Evolutionary conservation across 2,888 invertebrate genomes (phyloP).

Genomic region (Philonicus albiceps): DNA sequence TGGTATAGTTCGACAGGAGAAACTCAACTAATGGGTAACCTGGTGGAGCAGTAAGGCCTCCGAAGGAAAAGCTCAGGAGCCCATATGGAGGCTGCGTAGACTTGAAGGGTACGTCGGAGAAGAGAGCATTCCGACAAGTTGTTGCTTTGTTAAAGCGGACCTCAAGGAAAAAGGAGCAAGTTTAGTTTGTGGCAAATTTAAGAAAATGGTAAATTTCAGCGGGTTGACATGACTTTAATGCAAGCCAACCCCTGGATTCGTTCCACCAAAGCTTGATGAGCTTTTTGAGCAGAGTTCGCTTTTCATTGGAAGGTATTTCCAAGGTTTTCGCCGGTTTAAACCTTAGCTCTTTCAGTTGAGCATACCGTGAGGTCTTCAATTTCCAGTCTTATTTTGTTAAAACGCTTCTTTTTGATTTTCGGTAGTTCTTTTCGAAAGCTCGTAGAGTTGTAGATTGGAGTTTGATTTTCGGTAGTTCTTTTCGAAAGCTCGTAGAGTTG

Average conservation of each 20-base stretch:
- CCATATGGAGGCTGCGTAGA: slow-evolving; percentile 36
- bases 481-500: too few relatives aligned
- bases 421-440: not conserved
- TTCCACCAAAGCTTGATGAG: not conserved
- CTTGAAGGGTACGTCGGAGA: not conserved
- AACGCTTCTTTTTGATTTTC: not conserved
- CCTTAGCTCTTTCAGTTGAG: not conserved
- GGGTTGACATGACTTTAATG: slow-evolving; percentile 13
- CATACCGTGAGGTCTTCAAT: not conserved
- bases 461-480: too few relatives aligned
- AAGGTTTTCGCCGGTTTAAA: not conserved
- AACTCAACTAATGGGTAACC: slow-evolving; percentile 46
- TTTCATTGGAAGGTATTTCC: not conserved
- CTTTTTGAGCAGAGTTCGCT: not conserved
- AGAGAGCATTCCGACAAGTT: slow-evolving; percentile 40
- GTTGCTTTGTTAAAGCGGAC: slow-evolving; percentile 29
- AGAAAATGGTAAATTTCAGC: slow-evolving; percentile 8
- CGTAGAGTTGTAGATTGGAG: not conserved
- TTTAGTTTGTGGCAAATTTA: slow-evolving; percentile 15
- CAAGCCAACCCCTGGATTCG: not conserved
- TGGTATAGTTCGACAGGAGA: slow-evolving; percentile 45
- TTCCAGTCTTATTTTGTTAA: not conserved
- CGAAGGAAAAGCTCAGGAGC: slow-evolving; percentile 9
- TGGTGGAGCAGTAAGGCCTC: not conserved
- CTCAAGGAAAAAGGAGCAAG: slow-evolving; percentile 28